Percentiles rank a stretch among this genome's conserved stretches.
These are phyloP conservation scores for Phrynosoma blainvillii DNA, from an alignment of 2,113 vertebrate genomes.

Conservation along the genomic window DNA sequence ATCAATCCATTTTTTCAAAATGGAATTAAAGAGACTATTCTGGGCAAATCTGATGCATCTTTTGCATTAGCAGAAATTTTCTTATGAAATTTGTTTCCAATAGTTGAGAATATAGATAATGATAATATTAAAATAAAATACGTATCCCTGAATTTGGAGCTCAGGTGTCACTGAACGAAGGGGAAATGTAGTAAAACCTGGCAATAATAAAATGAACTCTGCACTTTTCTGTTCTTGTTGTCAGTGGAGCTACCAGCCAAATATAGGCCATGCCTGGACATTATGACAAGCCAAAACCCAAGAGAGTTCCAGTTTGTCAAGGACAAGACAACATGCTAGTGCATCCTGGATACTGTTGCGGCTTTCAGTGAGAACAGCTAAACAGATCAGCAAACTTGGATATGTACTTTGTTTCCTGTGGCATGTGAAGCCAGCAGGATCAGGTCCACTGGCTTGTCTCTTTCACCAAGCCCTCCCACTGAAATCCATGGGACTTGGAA, in stretches of 20 bases:
- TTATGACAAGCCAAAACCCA: neutral
- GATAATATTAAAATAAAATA: neutral
- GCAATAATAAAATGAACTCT: conserved; percentile 50
- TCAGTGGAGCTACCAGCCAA: neutral
- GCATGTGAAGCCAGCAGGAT: neutral
- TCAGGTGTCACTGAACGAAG: conserved; percentile 51
- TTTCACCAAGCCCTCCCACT: too few relatives aligned
- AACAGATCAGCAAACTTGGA: neutral
- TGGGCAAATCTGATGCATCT: conserved; percentile 33
- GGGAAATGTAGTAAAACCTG: conserved; percentile 27
- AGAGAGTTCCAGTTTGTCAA: neutral
- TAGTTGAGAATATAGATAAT: conserved; percentile 35
- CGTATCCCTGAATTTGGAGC: conserved; percentile 27
- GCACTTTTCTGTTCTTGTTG: conserved; percentile 29
- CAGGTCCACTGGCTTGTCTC: neutral
- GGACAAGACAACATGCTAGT: neutral
- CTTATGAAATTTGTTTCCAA: conserved; percentile 43
- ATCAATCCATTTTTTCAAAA: conserved; percentile 9
- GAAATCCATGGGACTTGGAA: too few relatives aligned
- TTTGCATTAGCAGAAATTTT: conserved; percentile 46
- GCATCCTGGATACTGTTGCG: neutral
- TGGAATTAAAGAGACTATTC: conserved; percentile 28
- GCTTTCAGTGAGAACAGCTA: neutral
- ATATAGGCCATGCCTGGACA: neutral
- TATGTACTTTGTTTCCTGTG: neutral